Percentiles rank a stretch among this genome's conserved stretches.
Evolutionary conservation across 2,888 invertebrate species (phyloP).

Genomic region (Nemotelus pantherinus): DNA sequence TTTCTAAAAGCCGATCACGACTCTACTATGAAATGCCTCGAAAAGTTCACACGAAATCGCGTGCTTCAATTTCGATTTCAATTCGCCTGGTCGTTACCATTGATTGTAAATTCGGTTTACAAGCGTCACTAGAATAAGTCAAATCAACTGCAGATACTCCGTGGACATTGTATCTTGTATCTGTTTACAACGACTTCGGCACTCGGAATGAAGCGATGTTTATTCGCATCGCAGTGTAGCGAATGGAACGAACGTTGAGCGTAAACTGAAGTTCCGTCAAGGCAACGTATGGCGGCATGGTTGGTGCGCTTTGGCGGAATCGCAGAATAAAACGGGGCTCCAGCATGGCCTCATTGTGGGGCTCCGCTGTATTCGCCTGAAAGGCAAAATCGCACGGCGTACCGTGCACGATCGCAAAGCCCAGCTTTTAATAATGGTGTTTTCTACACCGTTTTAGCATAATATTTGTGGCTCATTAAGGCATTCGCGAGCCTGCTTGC

Average conservation of each 20-base stretch:
- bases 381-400: background rate
- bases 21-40: constrained; percentile 11
- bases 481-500: background rate
- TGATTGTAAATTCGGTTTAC: constrained; percentile 20
- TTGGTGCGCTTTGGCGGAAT: background rate
- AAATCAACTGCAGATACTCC: background rate
- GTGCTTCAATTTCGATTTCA: constrained; percentile 25
- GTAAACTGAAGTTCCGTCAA: constrained; percentile 32
- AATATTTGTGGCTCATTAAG: background rate
- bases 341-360: constrained; percentile 39
- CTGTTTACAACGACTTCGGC: background rate
- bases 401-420: background rate
- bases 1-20: constrained; percentile 27
- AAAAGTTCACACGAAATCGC: constrained; percentile 31
- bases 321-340: constrained; percentile 25
- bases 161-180: constrained; percentile 9
- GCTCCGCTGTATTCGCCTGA: constrained; percentile 14
- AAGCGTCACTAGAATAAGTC: background rate
- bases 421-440: background rate
- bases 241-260: constrained; percentile 30
- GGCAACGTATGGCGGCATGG: constrained; percentile 5
- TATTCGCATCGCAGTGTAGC: constrained; percentile 8
- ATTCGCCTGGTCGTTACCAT: background rate
- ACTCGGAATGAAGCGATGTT: background rate
- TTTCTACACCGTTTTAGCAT: constrained; percentile 21